Evolutionary conservation across 2,113 vertebrate genomes (phyloP), one percentile per base, ranked within the genome.

Genomic region (Pterophyllum scalare): DNA sequence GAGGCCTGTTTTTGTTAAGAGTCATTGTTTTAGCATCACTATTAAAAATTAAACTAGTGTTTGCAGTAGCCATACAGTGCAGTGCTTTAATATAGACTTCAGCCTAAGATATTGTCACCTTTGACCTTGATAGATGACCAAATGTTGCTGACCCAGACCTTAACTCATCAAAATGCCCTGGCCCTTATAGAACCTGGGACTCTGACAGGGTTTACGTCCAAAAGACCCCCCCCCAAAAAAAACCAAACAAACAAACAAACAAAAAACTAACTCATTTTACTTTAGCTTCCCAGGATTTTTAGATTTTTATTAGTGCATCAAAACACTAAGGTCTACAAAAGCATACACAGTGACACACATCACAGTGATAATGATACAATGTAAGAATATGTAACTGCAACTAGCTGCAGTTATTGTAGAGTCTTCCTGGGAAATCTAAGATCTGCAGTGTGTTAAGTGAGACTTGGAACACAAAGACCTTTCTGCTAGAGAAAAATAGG

Each of bases 391-490:
- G 24, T 40, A 87, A 61, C 75, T 74, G 77, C 58, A 70, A 78
- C 82, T 26, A 62, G 75, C 79, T 82, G 46, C 62, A 59, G 31
- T 40, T 62, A 59, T 82, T 77, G 59, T 59, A 5, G 46, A 81
- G 75, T 60, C 59, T 86, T 81, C 14, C 80, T 19, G 7, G 65
- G 24, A 83, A 86, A 76, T 83, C 56, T 75, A 84, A 88, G 82
- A 90, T 81, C 77, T 79, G 78, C 83, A 46, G 14, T 59, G 81
- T 79, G 83, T 83, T 92, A 86, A 89, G 84, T 76, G 84, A 84
- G 82, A 91, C 82, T 83, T 75, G 59, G 75, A 91, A 90, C 82
- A 91, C 83, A 86, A 92, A 94, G 83, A 79, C 80, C 81, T 87
- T 89, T 86, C 76, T 85, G 79, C 24, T 84, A 80, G 81, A 57